Percentiles rank a stretch among this genome's conserved stretches.
phyloP scores from a whole-genome alignment of 2,113 vertebrate genomes.

The Xenopus laevis region DNA sequence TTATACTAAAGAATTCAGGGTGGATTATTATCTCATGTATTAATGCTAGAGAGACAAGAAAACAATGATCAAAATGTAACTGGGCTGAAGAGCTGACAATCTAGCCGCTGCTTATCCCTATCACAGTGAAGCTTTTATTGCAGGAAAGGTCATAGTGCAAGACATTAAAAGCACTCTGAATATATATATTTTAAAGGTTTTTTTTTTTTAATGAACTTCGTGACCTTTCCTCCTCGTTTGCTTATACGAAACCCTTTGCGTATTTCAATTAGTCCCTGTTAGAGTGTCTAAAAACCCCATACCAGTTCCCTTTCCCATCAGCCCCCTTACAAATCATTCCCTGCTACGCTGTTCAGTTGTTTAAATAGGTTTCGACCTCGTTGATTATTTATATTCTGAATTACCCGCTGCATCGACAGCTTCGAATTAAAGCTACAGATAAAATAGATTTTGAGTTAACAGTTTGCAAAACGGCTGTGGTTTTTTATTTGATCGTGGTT shows the following conservation, averaged over 20 bases:
- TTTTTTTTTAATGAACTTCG: too few relatives aligned
- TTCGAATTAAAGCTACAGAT: background rate
- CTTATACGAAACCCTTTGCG: background rate
- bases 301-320: background rate
- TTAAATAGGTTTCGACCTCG: background rate
- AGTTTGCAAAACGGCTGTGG: background rate
- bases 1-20: too few relatives aligned
- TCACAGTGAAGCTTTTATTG: too few relatives aligned
- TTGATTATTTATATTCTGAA: slow-evolving; percentile 3
- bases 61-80: background rate
- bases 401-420: background rate
- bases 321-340: background rate
- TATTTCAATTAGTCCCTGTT: background rate
- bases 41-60: too few relatives aligned
- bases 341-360: background rate
- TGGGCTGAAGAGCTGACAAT: background rate
- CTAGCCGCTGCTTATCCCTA: too few relatives aligned
- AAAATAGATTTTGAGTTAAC: background rate
- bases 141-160: too few relatives aligned
- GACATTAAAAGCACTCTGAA: too few relatives aligned
- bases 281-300: background rate
- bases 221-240: too few relatives aligned
- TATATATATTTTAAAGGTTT: too few relatives aligned
- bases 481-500: background rate
- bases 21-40: too few relatives aligned